Evolutionary conservation across 2,888 invertebrate genomes (phyloP).

Genomic region (Drosophila conformis): DNA sequence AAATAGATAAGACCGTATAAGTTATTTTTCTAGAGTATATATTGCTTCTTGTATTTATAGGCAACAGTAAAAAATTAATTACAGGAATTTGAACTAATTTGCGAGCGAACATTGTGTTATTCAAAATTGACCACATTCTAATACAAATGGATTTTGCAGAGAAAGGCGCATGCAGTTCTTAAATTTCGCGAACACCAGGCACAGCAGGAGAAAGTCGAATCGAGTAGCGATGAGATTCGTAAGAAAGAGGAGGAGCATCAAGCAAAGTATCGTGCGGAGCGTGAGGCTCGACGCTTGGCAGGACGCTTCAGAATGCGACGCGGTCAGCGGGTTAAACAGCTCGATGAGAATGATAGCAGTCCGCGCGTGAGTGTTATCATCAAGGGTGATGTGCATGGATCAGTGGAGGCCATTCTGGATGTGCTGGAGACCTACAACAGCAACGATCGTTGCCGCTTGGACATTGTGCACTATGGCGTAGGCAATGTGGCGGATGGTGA

Average conservation of each 20-base stretch:
- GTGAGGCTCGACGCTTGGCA: constrained; percentile 87
- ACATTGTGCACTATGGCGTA: constrained; percentile 95
- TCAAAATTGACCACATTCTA: neutral
- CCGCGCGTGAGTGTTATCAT: constrained; percentile 88
- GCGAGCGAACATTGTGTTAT: neutral
- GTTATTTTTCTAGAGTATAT: neutral
- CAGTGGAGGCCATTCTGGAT: constrained; percentile 97
- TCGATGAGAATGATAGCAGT: constrained; percentile 85
- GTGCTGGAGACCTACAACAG: constrained; percentile 94
- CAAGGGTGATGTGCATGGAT: constrained; percentile 97
- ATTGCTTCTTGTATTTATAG: neutral
- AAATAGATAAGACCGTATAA: neutral
- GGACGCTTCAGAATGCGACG: constrained; percentile 87
- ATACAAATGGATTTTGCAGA: constrained; percentile 83
- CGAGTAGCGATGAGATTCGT: constrained; percentile 88
- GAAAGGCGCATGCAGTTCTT: constrained; percentile 89
- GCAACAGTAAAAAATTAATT: neutral
- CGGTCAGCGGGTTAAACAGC: constrained; percentile 88
- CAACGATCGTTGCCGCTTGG: constrained; percentile 90
- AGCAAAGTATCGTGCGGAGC: constrained; percentile 87
- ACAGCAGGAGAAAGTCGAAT: constrained; percentile 87
- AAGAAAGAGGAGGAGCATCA: constrained; percentile 89
- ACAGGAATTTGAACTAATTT: neutral
- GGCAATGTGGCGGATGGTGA: constrained; percentile 94
- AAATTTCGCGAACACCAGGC: constrained; percentile 88